These are phyloP conservation scores for Lytechinus variegatus DNA, from an alignment of 35 echinoderm and acorn worm genomes.

Conservation along the genomic window DNA sequence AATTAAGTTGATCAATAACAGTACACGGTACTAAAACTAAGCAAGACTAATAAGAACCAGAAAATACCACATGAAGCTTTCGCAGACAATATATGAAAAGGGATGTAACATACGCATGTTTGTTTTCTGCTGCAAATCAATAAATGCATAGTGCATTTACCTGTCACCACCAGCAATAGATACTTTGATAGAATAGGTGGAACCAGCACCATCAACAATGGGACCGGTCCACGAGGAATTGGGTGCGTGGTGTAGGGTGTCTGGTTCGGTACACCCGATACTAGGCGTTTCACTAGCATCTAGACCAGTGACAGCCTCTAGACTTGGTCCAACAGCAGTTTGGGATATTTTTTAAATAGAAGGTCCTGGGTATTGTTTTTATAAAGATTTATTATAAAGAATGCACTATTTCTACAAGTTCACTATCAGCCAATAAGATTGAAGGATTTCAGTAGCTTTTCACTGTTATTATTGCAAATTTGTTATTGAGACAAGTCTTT, in stretches of 20 bases:
- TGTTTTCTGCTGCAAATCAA: constrained; percentile 15
- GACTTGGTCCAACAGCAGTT: background rate
- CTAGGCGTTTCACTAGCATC: background rate
- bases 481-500: too few species aligned
- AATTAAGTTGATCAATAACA: too few species aligned
- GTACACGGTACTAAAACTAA: too few species aligned
- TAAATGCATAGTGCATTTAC: background rate
- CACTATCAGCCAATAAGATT: too few species aligned
- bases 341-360: background rate
- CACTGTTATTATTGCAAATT: too few species aligned
- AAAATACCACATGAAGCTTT: background rate
- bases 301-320: constrained; percentile 33
- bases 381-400: too few species aligned
- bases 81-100: background rate
- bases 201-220: constrained; percentile 32
- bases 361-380: too few species aligned
- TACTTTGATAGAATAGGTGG: background rate
- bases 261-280: constrained; percentile 14
- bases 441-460: too few species aligned
- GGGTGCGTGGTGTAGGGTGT: constrained; percentile 46
- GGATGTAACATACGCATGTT: background rate
- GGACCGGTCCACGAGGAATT: constrained; percentile 29
- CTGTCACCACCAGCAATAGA: constrained; percentile 17
- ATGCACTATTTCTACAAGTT: too few species aligned
- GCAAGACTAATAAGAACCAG: background rate